Conservation (phyloP, 2,888 invertebrate species). For the Fragum sueziense region DNA sequence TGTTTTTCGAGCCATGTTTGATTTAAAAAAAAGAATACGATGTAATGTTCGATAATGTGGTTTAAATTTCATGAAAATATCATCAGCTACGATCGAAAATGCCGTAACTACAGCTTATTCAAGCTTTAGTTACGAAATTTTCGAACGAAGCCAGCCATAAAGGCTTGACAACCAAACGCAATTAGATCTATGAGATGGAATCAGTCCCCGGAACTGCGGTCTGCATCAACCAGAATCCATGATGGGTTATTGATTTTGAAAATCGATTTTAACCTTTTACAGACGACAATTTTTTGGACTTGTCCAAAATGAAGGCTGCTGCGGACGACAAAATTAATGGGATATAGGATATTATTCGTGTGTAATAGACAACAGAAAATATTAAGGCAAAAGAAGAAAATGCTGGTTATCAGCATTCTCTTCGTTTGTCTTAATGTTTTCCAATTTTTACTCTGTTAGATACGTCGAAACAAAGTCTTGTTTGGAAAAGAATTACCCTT, state of each 20-base stretch:
- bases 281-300: not conserved
- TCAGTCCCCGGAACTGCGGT: not conserved
- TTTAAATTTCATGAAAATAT: not conserved
- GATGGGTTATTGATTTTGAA: conserved; percentile 8
- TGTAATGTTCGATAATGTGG: not conserved
- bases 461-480: no score
- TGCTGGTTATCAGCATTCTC: no score
- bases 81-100: no score
- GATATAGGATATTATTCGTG: no score
- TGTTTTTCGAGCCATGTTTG: not conserved
- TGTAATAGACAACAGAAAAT: no score
- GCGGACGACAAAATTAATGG: not conserved
- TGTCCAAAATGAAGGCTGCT: not conserved
- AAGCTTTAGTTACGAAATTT: no score
- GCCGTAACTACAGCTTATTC: no score
- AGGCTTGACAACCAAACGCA: not conserved
- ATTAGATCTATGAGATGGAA: not conserved
- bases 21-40: not conserved
- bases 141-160: not conserved
- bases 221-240: conserved; percentile 7
- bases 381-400: no score
- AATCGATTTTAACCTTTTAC: not conserved
- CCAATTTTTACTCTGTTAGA: no score
- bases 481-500: no score
- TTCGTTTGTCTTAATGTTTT: no score